phyloP scores from a whole-genome alignment of 2,797 vertebrate genomes.

The Ispidina lecontei region DNA sequence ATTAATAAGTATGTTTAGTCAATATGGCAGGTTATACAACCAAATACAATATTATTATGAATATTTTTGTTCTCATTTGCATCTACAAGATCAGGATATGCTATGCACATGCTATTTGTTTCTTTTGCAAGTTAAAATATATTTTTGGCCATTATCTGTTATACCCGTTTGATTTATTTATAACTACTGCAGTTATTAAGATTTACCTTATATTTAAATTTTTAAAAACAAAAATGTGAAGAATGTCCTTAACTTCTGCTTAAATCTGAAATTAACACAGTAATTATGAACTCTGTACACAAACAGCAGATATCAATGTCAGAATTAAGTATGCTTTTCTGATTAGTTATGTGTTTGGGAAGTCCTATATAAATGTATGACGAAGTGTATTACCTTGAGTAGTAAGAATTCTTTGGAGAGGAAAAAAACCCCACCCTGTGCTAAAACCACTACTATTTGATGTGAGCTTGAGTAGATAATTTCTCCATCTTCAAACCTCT shows the following conservation, averaged over 20 bases:
- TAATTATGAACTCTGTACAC: background rate
- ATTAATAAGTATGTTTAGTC: fast-evolving
- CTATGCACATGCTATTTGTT: fast-evolving
- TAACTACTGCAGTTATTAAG: fast-evolving
- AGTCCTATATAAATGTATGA: background rate
- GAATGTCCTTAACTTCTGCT: background rate
- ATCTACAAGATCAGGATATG: background rate
- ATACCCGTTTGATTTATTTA: background rate
- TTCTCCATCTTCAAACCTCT: background rate
- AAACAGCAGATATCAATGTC: background rate
- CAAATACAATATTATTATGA: background rate
- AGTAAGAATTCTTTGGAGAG: background rate
- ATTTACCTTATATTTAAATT: fast-evolving
- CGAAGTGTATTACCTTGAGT: background rate
- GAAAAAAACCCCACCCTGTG: background rate
- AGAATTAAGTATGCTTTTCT: background rate
- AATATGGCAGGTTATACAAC: too few relatives aligned
- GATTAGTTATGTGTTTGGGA: background rate
- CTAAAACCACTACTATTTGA: background rate
- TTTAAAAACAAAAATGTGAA: background rate
- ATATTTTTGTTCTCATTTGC: background rate
- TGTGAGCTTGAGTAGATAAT: background rate
- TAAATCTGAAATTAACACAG: background rate
- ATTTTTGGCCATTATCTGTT: background rate
- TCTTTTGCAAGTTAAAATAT: background rate